Evolutionary conservation across 2,888 invertebrate species (phyloP).

Genomic region (Mythimna ferrago): DNA sequence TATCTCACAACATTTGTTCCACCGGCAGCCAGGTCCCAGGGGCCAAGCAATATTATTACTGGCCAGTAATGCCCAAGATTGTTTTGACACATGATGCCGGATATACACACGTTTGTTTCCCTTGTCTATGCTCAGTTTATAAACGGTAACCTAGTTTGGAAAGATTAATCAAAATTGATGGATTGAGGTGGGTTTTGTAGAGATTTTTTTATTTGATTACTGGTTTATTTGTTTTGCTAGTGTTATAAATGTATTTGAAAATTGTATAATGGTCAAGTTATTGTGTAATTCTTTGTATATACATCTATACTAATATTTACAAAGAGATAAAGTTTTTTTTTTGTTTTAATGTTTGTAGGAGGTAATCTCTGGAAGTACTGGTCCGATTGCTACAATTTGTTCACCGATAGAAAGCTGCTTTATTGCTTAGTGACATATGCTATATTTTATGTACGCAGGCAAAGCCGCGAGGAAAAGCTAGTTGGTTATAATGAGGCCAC

Average conservation of each 20-base stretch:
- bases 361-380: no score
- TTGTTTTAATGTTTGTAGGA: no score
- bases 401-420: no score
- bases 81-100: conserved; percentile 83
- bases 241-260: not conserved
- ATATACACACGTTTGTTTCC: conserved; percentile 70
- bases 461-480: no score
- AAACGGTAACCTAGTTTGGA: conserved; percentile 39
- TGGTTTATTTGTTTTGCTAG: conserved; percentile 10
- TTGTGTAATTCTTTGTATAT: not conserved
- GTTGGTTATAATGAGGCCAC: no score
- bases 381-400: no score
- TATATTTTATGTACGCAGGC: no score
- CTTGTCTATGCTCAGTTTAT: conserved; percentile 46
- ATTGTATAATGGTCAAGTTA: not conserved
- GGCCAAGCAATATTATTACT: conserved; percentile 79
- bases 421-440: no score
- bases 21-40: conserved; percentile 52
- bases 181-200: conserved; percentile 17
- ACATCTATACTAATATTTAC: not conserved
- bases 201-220: conserved; percentile 3
- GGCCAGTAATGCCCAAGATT: conserved; percentile 83
- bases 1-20: conserved; percentile 7
- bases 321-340: no score
- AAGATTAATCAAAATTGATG: conserved; percentile 30